A percentile compares a stretch with the other conserved stretches of the same genome.
Conservation (phyloP, 2,888 invertebrate genomes). For the Cyrtodaria siliqua region DNA sequence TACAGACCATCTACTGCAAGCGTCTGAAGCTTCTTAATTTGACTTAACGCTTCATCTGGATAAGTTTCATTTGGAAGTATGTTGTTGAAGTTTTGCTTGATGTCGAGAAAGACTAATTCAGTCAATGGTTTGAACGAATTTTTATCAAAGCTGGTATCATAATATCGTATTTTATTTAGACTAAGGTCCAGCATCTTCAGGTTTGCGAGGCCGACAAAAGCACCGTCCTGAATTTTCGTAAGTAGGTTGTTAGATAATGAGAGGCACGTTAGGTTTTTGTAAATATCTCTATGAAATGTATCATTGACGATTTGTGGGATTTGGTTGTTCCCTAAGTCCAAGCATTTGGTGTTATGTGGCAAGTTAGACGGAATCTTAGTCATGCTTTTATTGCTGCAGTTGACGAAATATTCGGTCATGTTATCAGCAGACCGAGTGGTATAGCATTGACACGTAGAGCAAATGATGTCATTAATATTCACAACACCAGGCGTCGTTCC, state of each 20-base stretch:
- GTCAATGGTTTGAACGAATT: neutral
- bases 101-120: conserved; percentile 5
- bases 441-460: too few species aligned
- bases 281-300: neutral
- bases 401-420: too few species aligned
- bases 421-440: too few species aligned
- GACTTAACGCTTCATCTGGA: neutral
- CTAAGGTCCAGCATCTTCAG: conserved; percentile 22
- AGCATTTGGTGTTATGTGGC: neutral
- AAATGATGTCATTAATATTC: too few species aligned
- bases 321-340: neutral
- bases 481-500: too few species aligned
- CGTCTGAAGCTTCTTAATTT: neutral
- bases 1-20: conserved; percentile 27
- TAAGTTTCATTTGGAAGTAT: conserved; percentile 2
- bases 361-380: neutral
- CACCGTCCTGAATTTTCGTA: neutral
- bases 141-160: neutral
- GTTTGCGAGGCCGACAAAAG: neutral
- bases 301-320: neutral
- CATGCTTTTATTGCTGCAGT: conserved; percentile 1
- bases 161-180: conserved; percentile 18
- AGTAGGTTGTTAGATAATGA: neutral
- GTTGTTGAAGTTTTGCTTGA: conserved; percentile 12
- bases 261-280: neutral